Evolutionary conservation across 2,797 vertebrate species (phyloP).

Genomic region (Sebastes cheni): DNA sequence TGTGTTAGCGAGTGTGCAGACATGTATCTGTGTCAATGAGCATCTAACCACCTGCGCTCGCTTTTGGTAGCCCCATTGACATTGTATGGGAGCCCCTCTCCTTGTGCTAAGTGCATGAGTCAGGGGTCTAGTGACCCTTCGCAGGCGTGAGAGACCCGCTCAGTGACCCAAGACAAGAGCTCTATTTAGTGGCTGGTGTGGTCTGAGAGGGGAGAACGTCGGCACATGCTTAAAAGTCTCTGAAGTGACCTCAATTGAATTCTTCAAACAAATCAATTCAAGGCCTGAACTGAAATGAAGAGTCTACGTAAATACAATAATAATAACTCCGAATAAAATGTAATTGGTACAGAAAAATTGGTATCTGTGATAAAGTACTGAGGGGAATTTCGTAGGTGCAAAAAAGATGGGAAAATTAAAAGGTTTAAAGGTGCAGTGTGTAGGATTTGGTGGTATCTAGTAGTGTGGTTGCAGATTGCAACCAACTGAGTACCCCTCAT

Average conservation of each 20-base stretch:
- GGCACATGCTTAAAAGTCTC: slow-evolving; percentile 28
- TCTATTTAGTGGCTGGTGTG: slow-evolving; percentile 46
- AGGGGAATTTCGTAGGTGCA: background rate
- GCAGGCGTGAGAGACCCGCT: slow-evolving; percentile 23
- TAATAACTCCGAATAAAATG: background rate
- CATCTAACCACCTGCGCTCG: slow-evolving; percentile 41
- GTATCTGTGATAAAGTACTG: background rate
- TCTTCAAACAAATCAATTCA: background rate
- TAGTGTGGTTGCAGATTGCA: no score
- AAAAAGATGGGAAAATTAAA: background rate
- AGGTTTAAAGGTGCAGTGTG: background rate
- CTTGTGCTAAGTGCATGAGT: slow-evolving; percentile 54
- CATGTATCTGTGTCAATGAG: slow-evolving; percentile 34
- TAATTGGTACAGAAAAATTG: background rate
- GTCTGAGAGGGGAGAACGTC: slow-evolving; percentile 10
- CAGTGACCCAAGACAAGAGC: slow-evolving; percentile 54
- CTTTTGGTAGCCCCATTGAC: slow-evolving; percentile 17
- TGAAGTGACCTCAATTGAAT: slow-evolving; percentile 23
- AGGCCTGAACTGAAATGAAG: background rate
- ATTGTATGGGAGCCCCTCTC: slow-evolving; percentile 20
- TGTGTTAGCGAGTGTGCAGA: slow-evolving; percentile 6
- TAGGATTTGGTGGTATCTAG: no score
- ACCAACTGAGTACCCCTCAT: no score
- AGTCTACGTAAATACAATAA: background rate
- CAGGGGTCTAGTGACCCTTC: slow-evolving; percentile 49